phyloP scores from a whole-genome alignment of 2,888 invertebrate species.

The Leptopilina drosophilae region DNA sequence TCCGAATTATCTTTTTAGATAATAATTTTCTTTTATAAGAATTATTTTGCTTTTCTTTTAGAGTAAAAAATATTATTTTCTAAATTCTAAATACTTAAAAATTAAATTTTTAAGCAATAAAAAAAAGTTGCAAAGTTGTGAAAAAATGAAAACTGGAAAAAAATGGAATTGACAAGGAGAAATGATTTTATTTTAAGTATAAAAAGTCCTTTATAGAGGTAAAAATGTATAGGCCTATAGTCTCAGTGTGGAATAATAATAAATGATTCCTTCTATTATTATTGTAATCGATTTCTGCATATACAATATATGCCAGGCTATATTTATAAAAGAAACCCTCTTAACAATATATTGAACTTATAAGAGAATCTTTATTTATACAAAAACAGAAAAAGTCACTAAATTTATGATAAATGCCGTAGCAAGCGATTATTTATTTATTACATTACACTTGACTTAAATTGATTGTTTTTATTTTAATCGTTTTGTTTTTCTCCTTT shows the following conservation, averaged over 20 bases:
- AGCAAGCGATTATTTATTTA: too few species aligned
- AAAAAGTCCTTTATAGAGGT: too few species aligned
- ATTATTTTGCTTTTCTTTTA: too few species aligned
- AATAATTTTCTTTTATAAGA: too few species aligned
- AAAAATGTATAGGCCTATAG: too few species aligned
- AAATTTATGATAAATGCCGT: background rate
- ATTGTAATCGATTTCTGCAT: background rate
- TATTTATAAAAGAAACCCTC: background rate
- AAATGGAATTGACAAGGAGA: too few species aligned
- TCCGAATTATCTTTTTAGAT: too few species aligned
- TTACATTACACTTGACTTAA: too few species aligned
- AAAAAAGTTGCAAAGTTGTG: background rate
- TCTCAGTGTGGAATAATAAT: background rate
- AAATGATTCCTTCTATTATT: background rate
- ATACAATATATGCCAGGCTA: slow-evolving; percentile 6
- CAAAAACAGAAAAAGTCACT: background rate
- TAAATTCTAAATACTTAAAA: background rate
- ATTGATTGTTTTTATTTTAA: too few species aligned
- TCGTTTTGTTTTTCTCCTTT: too few species aligned
- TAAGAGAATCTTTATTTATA: background rate
- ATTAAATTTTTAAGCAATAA: background rate
- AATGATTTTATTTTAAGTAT: too few species aligned
- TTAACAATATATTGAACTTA: background rate
- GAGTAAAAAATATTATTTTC: too few species aligned
- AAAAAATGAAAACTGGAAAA: background rate